A percentile compares a stretch with the other conserved stretches of the same genome.
Conservation (phyloP, 2,113 vertebrate genomes). For the Anser brachyrhynchus region DNA sequence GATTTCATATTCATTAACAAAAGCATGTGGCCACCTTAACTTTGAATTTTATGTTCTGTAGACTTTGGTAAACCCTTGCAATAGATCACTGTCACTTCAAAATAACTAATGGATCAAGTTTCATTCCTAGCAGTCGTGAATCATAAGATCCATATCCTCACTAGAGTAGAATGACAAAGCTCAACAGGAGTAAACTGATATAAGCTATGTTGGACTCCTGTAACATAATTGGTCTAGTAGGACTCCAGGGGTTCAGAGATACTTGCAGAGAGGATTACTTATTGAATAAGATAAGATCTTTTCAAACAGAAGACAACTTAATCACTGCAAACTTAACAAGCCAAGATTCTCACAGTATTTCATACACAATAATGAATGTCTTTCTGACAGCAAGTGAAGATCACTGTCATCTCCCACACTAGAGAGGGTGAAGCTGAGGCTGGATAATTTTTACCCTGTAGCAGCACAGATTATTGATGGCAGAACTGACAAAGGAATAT, state of each 20-base stretch:
- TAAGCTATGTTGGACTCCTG: not conserved
- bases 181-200: not conserved
- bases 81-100: not conserved
- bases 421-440: not conserved
- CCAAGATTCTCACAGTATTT: not conserved
- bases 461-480: not conserved
- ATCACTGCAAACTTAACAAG: not conserved
- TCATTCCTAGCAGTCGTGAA: not conserved
- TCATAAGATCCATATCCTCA: not conserved
- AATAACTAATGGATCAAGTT: not conserved
- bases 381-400: not conserved
- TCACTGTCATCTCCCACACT: not conserved
- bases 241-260: not conserved
- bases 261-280: not conserved
- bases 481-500: not conserved
- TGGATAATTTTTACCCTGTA: not conserved
- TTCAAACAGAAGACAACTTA: not conserved
- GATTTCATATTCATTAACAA: not conserved
- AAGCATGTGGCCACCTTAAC: not conserved
- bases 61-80: not conserved
- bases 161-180: not conserved
- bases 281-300: not conserved
- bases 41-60: not conserved
- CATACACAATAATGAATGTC: not conserved
- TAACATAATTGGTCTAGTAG: not conserved